Percentiles rank a stretch among this genome's conserved stretches.
Evolutionary conservation across 2,113 vertebrate species (phyloP).

Genomic region (Strigops habroptila): DNA sequence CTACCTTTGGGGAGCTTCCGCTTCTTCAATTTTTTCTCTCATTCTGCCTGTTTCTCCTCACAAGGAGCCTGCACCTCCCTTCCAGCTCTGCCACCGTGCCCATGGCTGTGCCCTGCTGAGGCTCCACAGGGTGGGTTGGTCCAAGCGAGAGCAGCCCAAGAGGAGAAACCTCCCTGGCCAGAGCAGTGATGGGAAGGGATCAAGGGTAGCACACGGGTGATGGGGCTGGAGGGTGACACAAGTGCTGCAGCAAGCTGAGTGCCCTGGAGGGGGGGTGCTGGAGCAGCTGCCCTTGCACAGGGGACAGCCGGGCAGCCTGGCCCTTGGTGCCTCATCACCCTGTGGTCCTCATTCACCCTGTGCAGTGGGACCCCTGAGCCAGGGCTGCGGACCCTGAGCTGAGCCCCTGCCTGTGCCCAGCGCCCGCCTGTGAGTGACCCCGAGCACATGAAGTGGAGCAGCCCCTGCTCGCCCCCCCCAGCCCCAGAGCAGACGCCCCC

Average conservation of each 20-base stretch:
- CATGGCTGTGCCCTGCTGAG: fast-evolving
- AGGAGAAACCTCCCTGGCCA: background rate
- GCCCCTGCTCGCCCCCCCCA: background rate
- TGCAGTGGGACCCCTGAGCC: background rate
- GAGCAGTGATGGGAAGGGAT: background rate
- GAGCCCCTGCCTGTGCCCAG: background rate
- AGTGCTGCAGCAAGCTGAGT: fast-evolving
- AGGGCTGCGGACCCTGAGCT: background rate
- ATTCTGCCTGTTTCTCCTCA: background rate
- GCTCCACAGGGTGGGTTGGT: no score
- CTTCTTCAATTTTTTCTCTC: background rate
- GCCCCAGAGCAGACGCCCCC: background rate
- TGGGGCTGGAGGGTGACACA: background rate
- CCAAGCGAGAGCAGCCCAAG: background rate
- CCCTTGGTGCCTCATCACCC: no score
- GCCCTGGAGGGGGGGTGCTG: background rate
- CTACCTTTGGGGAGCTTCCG: background rate
- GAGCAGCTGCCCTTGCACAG: background rate
- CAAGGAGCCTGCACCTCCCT: no score
- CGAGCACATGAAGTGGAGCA: background rate
- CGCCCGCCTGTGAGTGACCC: fast-evolving
- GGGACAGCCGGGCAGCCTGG: background rate
- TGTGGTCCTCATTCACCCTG: no score
- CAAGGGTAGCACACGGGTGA: no score
- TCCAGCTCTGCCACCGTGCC: fast-evolving